phyloP scores from a whole-genome alignment of 2,888 invertebrate genomes.

The Drosophila tanythrix region DNA sequence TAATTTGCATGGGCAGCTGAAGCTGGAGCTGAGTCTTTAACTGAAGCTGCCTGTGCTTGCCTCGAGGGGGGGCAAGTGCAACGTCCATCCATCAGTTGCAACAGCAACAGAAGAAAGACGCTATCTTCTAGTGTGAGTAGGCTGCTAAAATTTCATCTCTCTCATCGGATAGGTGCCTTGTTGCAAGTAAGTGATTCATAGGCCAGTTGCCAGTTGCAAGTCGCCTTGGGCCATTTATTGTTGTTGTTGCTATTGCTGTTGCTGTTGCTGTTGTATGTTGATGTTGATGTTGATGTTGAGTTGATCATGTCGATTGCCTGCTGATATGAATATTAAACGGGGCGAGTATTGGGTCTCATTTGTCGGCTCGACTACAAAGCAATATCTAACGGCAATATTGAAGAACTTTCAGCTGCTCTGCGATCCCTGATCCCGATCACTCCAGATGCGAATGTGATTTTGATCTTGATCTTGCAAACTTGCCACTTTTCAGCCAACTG shows the following conservation, averaged over 20 bases:
- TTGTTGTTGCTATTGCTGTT: conserved; percentile 26
- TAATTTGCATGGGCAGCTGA: conserved; percentile 45
- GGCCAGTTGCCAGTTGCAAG: conserved; percentile 45
- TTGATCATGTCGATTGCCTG: conserved; percentile 65
- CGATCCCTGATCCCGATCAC: conserved; percentile 46
- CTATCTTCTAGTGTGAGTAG: conserved; percentile 19
- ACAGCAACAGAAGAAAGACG: conserved; percentile 35
- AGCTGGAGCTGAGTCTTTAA: conserved; percentile 17
- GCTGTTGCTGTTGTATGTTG: conserved; percentile 27
- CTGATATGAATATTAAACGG: conserved; percentile 71
- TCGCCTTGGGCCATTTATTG: conserved; percentile 50
- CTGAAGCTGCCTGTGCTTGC: conserved; percentile 48
- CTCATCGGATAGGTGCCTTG: conserved; percentile 18
- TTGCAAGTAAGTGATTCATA: conserved; percentile 70
- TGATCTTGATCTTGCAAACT: conserved; percentile 50
- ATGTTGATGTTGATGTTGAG: conserved; percentile 31
- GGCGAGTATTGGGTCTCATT: conserved; percentile 64
- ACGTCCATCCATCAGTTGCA: conserved; percentile 23
- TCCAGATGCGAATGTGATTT: conserved; percentile 32
- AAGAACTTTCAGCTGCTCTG: conserved; percentile 33
- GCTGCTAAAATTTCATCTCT: conserved; percentile 24
- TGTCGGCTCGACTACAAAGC: conserved; percentile 75
- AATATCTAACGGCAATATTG: conserved; percentile 72
- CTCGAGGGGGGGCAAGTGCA: conserved; percentile 37
- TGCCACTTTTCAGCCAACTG: conserved; percentile 24